Base-by-base conservation (phyloP, 2,113 vertebrate genomes). In the Ploceus nigricollis region DNA sequence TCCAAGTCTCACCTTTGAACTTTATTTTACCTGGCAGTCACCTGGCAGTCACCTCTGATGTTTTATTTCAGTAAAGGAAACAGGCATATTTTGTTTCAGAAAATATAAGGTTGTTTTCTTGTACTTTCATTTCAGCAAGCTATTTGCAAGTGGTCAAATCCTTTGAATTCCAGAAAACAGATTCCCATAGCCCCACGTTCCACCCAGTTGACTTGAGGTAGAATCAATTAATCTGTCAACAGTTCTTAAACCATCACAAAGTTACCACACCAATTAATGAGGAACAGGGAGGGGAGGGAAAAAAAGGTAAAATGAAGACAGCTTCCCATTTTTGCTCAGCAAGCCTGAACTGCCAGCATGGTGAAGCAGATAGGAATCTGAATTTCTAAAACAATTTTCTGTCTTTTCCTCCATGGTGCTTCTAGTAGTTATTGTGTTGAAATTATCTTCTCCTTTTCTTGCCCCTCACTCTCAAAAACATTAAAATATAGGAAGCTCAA, bases 141-240 rank as follows among this genome's bases (percentile, higher is more conserved):
- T 44, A 28, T 8, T 7, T 23, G 53, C 15, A 53, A 96, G 40
- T 10, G 22, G 60, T 33, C 5, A 4, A 75, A 94, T 90, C 93
- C 77, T 89, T 56, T 60, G 64, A 92, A 97, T 97, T 97, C 96
- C 95, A 96, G 71, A 94, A 94, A 95, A 94, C 53, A 39, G 0
- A 83, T 82, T 95, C 76, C 92, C 94, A 81, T 90, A 80, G 84
- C 91, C 42, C 73, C 82, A 75, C 1, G 56, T 97, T 97, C 91
- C 94, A 89, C 93, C 65, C 88, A 76, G 85, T 90, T 96, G 95
- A 96, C 93, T 96, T 95, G 91, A 87, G 65, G 53, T 42, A 81
- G 58, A 95, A 97, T 60, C 95, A 92, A 96, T 97, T 94, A 61
- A 96, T 97, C 96, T 96, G 82, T 97, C 97, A 98, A 35, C 94